phyloP scores from a whole-genome alignment of 2,797 vertebrate genomes.

The Cebuella pygmaea region DNA sequence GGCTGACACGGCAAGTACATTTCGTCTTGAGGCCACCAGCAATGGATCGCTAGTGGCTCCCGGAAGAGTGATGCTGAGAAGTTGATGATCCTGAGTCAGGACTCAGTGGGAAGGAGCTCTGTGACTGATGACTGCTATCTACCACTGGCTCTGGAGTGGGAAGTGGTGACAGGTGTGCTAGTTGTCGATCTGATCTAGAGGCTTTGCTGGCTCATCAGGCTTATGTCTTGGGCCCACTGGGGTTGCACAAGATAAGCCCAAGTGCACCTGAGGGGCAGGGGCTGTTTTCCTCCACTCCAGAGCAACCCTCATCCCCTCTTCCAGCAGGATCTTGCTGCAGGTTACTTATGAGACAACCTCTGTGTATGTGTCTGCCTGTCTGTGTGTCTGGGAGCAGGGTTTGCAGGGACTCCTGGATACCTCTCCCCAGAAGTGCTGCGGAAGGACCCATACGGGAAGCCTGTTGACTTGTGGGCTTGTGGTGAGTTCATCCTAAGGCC shows the following conservation, averaged over 20 bases:
- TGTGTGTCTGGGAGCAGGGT: conserved; percentile 88
- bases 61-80: neutral
- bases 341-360: conserved; percentile 3
- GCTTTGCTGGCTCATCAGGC: neutral
- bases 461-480: conserved; percentile 97
- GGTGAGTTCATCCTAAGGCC: conserved; percentile 87
- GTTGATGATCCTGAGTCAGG: neutral
- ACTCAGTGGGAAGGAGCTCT: neutral
- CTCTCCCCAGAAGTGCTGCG: conserved; percentile 97
- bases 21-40: neutral
- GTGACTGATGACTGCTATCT: neutral
- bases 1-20: no score
- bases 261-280: neutral
- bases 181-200: neutral
- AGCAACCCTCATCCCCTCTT: neutral
- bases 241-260: neutral
- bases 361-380: conserved; percentile 69
- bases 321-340: conserved; percentile 36
- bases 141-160: neutral
- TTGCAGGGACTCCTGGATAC: conserved; percentile 97
- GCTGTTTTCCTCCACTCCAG: conserved; percentile 17
- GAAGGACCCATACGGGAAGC: conserved; percentile 98
- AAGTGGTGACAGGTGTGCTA: neutral
- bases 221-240: neutral
- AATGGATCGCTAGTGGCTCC: neutral